Evolutionary conservation across 2,113 vertebrate genomes (phyloP), one percentile per base, ranked within the genome.

Genomic region (Gallinago jamesoni): DNA sequence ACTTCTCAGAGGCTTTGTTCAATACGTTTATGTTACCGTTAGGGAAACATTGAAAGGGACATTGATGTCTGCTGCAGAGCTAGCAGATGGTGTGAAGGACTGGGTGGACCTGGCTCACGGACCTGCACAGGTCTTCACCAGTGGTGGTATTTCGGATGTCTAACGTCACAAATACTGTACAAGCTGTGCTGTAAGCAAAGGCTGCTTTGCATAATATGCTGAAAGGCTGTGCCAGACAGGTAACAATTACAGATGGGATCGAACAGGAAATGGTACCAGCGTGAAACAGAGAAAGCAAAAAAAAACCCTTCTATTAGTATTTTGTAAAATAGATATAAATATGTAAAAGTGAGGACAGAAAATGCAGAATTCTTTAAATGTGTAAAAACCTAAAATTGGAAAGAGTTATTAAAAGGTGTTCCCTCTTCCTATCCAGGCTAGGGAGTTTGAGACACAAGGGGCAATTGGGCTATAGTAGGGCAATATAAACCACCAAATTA

Each of bases 61-160:
- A 3, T n/a, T n/a, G 0, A 1, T 0, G 0, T 43, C 52, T 81
- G 12, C 23, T 78, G 81, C 66, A 45, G 60, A 78, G 15, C 47
- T 84, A 3, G 25, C 18, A 62, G 43, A 20, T 47, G 75, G 6
- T 64, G 33, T 74, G 25, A 50, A 60, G 18, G 16, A 31, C 31
- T 57, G n/a, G 8, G 31, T 68, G 24, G 35, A 47, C 60, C 75
- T 39, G 39, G 21, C 82, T 53, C 73, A 21, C 28, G 68, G 64
- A 60, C 18, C 28, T 48, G 33, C 35, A 35, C 24, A 25, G 15
- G 27, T 81, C 64, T 85, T 63, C 48, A 27, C 28, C 3, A 4
- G 13, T 25, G 79, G 48, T 72, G 33, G 75, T 75, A 52, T 24
- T 87, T 69, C 20, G 52, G 43, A 76, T 93, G 50, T 0, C 0